Evolutionary conservation across 2,113 vertebrate species (phyloP), one percentile per base, ranked within the genome.

Genomic region (Mungos mungo): DNA sequence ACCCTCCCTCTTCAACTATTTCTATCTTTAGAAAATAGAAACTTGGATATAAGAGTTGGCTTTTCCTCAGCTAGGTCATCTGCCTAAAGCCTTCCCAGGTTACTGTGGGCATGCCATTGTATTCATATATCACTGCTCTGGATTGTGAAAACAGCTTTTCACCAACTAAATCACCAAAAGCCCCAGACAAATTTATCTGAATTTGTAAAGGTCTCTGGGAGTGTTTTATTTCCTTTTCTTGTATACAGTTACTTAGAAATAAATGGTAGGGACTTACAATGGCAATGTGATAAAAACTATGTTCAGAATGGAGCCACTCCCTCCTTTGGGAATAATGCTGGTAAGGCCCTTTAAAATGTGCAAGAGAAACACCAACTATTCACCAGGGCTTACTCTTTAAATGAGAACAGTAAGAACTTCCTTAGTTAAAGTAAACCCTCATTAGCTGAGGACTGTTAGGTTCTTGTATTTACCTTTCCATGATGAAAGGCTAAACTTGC

Each of bases 21-120:
- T 96, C 79, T 95, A 66, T 91, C 47, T 91, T 95, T 96, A 93
- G 89, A 85, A 90, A 84, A 90, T 33, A 77, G 86, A 85, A 81
- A 68, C n/a, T 45, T 77, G 60, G 69, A 47, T 35, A 72, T n/a
- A 47, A 74, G 29, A 88, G 65, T 71, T 94, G 89, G 81, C 45
- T 88, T 21, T 25, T 74, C 35, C 68, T 88, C 65, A 87, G 71
- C 33, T 45, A 54, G 71, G 71, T 71, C 65, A 19, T 50, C 6
- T 69, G 31, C 74, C 23, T 29, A 35, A 31, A 77, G 38, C 69
- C 57, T 87, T 63, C n/a, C 72, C 4, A 50, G 88, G 54, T 71
- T 38, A 35, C 60, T 3, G 18, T 1, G 29, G 38, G n/a, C 41
- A 54, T 4, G 33, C 38, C 15, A 19, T 13, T 27, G 16, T n/a